These are phyloP conservation scores for Taurulus bubalis DNA, from an alignment of 2,113 vertebrate genomes.

Conservation along the genomic window DNA sequence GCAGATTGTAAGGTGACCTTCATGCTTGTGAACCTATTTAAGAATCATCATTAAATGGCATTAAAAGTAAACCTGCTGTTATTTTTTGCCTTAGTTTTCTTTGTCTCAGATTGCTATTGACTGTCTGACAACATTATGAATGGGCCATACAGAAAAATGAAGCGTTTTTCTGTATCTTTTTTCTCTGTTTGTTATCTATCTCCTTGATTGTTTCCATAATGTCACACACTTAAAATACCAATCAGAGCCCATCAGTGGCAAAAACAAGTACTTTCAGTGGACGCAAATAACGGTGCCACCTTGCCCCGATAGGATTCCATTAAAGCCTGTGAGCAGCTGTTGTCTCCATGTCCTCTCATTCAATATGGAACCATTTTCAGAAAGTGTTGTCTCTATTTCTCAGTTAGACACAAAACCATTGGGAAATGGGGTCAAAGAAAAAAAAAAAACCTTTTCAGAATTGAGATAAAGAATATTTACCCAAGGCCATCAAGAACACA, in stretches of 20 bases:
- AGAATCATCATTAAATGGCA: not conserved
- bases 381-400: not conserved
- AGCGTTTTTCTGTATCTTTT: not conserved
- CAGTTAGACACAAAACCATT: not conserved
- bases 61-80: not conserved
- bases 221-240: not conserved
- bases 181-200: not conserved
- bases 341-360: not conserved
- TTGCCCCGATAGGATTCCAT: not conserved
- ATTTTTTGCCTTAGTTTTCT: not conserved
- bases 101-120: not conserved
- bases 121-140: not conserved
- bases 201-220: not conserved
- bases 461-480: not conserved
- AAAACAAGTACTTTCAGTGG: not conserved
- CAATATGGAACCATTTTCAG: not conserved
- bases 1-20: constrained; percentile 29
- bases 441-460: not conserved
- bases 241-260: not conserved
- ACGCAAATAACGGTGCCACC: not conserved
- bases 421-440: not conserved
- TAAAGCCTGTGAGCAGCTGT: not conserved
- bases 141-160: not conserved
- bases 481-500: not conserved
- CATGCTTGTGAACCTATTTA: constrained; percentile 15